A percentile compares a stretch with the other conserved stretches of the same genome.
phyloP scores from a whole-genome alignment of 2,888 invertebrate species.

The Lasioglossum calceatum region DNA sequence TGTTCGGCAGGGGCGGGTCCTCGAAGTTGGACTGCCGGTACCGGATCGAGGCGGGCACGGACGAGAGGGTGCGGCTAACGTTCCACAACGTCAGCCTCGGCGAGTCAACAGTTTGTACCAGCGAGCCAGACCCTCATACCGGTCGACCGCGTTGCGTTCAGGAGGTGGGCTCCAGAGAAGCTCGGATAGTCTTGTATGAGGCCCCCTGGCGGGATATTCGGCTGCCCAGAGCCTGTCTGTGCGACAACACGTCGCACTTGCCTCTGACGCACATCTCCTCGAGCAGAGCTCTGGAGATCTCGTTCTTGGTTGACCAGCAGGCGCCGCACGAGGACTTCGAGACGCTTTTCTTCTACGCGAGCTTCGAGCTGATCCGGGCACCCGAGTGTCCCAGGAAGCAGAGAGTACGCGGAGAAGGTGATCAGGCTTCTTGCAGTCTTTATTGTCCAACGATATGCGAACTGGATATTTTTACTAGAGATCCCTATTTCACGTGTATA shows the following conservation, averaged over 20 bases:
- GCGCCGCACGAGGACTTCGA: constrained; percentile 93
- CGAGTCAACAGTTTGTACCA: constrained; percentile 87
- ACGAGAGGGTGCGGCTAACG: constrained; percentile 88
- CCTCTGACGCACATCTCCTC: constrained; percentile 88
- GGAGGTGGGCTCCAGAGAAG: constrained; percentile 78
- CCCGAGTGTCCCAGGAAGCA: constrained; percentile 89
- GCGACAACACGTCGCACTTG: constrained; percentile 89
- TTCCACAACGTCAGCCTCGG: constrained; percentile 91
- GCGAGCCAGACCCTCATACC: constrained; percentile 90
- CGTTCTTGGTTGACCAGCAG: constrained; percentile 90
- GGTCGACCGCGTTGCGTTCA: constrained; percentile 87
- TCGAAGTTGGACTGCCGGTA: constrained; percentile 91
- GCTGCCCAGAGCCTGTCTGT: constrained; percentile 91
- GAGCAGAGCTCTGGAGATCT: constrained; percentile 90
- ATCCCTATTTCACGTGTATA: neutral
- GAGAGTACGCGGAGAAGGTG: constrained; percentile 86
- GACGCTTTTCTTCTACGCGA: constrained; percentile 91
- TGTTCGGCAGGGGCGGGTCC: constrained; percentile 94
- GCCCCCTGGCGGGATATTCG: constrained; percentile 90
- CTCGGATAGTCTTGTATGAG: constrained; percentile 87
- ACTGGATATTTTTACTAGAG: neutral
- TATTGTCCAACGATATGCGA: neutral
- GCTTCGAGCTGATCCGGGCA: constrained; percentile 88
- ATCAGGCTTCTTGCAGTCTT: neutral
- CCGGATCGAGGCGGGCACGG: constrained; percentile 89